A percentile compares a stretch with the other conserved stretches of the same genome.
phyloP scores from a whole-genome alignment of 2,797 vertebrate species.

The Diplodus puntazzo region DNA sequence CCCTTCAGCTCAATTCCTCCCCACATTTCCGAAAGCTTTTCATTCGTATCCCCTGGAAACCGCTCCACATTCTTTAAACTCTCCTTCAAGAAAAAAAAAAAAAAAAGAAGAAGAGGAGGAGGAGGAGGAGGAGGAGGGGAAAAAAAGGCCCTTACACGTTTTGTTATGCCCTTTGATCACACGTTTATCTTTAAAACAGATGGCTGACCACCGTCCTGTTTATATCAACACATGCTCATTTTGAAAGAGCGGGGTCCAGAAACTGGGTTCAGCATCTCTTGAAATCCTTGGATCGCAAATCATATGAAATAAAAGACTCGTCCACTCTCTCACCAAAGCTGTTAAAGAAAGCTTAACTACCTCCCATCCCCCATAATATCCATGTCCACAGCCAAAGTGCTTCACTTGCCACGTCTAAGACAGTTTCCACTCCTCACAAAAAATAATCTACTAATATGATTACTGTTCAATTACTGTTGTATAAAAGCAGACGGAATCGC shows the following conservation, averaged over 20 bases:
- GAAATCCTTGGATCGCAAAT: constrained; percentile 80
- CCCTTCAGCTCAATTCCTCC: constrained; percentile 86
- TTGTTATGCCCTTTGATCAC: constrained; percentile 88
- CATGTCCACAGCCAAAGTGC: constrained; percentile 72
- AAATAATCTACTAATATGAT: constrained; percentile 85
- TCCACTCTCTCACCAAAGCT: constrained; percentile 61
- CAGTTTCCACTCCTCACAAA: constrained; percentile 68
- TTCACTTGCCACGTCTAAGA: constrained; percentile 72
- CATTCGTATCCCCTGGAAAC: constrained; percentile 92
- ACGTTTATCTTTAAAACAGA: constrained; percentile 87
- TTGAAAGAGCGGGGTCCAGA: constrained; percentile 70
- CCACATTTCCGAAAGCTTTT: constrained; percentile 90
- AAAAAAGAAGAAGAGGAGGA: constrained; percentile 25
- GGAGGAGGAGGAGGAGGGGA: constrained; percentile 30
- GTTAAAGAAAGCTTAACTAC: constrained; percentile 58
- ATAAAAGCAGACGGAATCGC: constrained; percentile 57
- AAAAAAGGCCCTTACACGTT: constrained; percentile 79
- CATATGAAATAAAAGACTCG: constrained; percentile 68
- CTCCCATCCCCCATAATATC: constrained; percentile 76
- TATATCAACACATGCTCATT: constrained; percentile 79
- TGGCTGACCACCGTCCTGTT: constrained; percentile 85
- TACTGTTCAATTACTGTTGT: constrained; percentile 78
- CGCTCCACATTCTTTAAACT: constrained; percentile 87
- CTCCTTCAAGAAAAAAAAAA: constrained; percentile 80
- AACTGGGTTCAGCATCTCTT: constrained; percentile 72